Evolutionary conservation across 2,888 invertebrate genomes (phyloP), one percentile per base, ranked within the genome.

Genomic region (Creontiades dilutus): DNA sequence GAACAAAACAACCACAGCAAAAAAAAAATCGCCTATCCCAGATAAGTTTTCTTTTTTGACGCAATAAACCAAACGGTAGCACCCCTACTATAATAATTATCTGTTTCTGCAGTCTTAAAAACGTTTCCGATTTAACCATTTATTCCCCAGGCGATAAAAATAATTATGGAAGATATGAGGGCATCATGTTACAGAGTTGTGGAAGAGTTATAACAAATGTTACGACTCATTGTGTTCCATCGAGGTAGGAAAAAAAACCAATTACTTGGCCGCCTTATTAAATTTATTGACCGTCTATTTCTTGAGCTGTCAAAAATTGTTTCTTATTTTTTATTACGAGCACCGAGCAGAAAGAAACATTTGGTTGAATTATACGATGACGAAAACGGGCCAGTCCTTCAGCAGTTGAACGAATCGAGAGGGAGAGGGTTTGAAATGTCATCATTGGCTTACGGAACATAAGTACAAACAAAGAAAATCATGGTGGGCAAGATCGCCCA

Each of bases 91-190:
- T 19, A 68, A 68, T 68, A 68, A 68, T 68, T 68, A 68, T 68
- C 68, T 19, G 27, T 23, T n/a, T 68, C 68, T 23, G 23, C 68
- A 68, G 68, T 68, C 23, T 68, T 68, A 68, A 68, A 68, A 23
- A 68, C 68, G 68, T 68, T 68, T 68, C 68, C 68, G 68, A 68
- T 68, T 68, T 68, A 68, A 68, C 68, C 68, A 68, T 68, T 68
- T 68, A 68, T 68, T 68, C 68, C 68, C 68, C 68, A 5, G 9
- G 68, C 9, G 23, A 68, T 68, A 68, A 68, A 68, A 68, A 68
- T 68, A 68, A 68, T 68, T 68, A 68, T 68, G 68, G 68, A 68
- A 68, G 68, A 23, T 68, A 27, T 68, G 57, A 37, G 37, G 57
- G 68, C 68, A 19, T 19, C 68, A 23, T 9, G 68, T 68, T 68